Percentiles rank a stretch among this genome's conserved stretches.
Conservation (phyloP, 2,113 vertebrate genomes). For the Sceloporus undulatus region DNA sequence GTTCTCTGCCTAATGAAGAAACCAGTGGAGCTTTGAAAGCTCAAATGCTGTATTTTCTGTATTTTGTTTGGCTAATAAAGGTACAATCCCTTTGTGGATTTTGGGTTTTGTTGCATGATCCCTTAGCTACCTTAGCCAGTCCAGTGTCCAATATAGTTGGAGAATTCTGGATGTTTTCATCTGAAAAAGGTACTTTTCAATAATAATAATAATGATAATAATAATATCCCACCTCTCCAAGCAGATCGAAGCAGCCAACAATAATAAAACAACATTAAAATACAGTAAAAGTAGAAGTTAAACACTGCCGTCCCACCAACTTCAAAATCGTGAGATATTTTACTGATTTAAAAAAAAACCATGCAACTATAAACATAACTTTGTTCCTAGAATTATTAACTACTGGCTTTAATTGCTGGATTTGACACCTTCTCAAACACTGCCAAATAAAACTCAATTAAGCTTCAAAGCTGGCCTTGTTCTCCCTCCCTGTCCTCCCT, state of each 20-base stretch:
- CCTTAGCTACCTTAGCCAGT: too few species aligned
- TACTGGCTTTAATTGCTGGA: constrained; percentile 28
- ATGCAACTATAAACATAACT: constrained; percentile 1
- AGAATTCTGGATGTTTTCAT: background rate
- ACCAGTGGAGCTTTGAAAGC: too few species aligned
- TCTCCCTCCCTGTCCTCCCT: background rate
- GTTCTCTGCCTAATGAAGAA: too few species aligned
- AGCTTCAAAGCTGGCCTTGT: constrained; percentile 13
- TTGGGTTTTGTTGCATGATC: too few species aligned
- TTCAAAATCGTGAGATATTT: background rate
- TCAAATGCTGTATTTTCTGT: too few species aligned
- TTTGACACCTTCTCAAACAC: constrained; percentile 33
- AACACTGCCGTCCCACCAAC: background rate
- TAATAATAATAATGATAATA: too few species aligned
- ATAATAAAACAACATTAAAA: too few species aligned
- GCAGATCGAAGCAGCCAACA: too few species aligned
- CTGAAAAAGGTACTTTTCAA: background rate
- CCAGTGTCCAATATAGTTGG: background rate
- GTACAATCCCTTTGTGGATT: too few species aligned
- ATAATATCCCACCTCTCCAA: too few species aligned
- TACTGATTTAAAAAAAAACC: too few species aligned
- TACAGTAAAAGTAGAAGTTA: background rate
- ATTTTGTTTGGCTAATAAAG: too few species aligned
- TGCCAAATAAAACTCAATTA: constrained; percentile 47
- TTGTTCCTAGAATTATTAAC: constrained; percentile 45